A percentile compares a stretch with the other conserved stretches of the same genome.
These are phyloP conservation scores for Minunthozetes semirufus DNA, from an alignment of 2,888 invertebrate genomes.

Conservation along the genomic window DNA sequence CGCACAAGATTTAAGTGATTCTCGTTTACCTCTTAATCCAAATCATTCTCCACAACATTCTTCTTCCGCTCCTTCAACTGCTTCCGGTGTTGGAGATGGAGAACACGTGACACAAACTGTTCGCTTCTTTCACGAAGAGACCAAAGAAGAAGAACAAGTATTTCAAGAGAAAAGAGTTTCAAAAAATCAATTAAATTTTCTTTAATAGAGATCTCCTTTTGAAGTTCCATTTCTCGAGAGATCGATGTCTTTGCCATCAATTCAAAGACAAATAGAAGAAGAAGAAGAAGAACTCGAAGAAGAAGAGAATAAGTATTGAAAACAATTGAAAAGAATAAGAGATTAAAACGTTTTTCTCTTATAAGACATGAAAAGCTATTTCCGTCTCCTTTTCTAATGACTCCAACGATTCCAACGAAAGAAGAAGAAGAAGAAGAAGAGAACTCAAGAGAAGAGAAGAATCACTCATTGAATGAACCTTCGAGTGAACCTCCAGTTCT, in stretches of 20 bases:
- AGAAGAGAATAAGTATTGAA: too few relatives aligned
- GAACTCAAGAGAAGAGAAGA: background rate
- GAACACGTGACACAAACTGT: too few relatives aligned
- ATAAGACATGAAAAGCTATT: too few relatives aligned
- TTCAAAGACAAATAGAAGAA: background rate
- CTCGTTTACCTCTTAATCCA: background rate
- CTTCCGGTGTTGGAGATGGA: too few relatives aligned
- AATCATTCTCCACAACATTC: background rate
- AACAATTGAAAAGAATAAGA: too few relatives aligned
- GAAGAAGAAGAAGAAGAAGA: background rate
- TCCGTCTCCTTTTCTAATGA: too few relatives aligned
- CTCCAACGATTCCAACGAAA: background rate
- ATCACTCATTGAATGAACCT: too few relatives aligned
- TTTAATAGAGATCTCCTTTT: background rate
- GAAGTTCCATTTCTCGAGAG: background rate
- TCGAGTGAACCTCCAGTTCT: background rate
- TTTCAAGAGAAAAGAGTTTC: too few relatives aligned
- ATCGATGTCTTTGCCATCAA: slow-evolving; percentile 26
- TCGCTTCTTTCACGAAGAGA: background rate
- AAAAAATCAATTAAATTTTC: background rate
- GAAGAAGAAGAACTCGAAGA: background rate
- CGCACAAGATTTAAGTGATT: background rate
- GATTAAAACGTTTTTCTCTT: too few relatives aligned
- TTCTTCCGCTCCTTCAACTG: background rate
- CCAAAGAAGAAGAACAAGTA: too few relatives aligned